Base-by-base conservation (phyloP, 2,113 vertebrate genomes). In the Podarcis muralis region DNA sequence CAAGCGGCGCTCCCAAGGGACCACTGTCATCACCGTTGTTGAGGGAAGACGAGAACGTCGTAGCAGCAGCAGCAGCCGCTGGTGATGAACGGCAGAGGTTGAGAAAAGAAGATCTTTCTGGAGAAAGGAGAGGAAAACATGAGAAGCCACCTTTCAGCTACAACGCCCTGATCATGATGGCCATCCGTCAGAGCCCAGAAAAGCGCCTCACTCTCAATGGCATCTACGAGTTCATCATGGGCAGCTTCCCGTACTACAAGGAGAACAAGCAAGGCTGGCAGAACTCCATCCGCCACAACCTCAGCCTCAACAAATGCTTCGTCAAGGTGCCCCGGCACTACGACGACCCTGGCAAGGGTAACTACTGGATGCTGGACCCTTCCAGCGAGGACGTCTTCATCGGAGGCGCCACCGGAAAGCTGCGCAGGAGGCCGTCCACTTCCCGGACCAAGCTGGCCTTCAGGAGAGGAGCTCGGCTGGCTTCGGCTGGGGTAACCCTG, bases 121-220 rank as follows among this genome's bases (percentile, higher is more conserved):
- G 65, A 9, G 94, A 93, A 16, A 91, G 92, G 59, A 89, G 91
- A 74, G 84, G 71, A 4, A 95, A 96, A 87, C 83, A 86, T 0
- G 96, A 97, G 78, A 98, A 98, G 90, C 97, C 97, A 6, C 96
- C 97, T 0, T 98, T 98, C 89, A 98, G 97, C 43, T 98, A 98
- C 86, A 98, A 97, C 88, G 97, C 97, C 32, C 96, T 98, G 82
- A 98, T 98, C 87, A 97, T 97, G 97, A 98, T 98, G 97, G 97
- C 97, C 77, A 97, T 98, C 88, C 96, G 97, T 32, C 97, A 97
- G 89, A 98, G 96, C 84, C 97, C 96, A 1, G 95, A 92, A 20
- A 71, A 95, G 62, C 91, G 97, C 9, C 96, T 98, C 43, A 97
- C 97, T 0, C 96, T 98, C 35, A 98, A 95, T 79, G 96, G 96